Evolutionary conservation across 1,140 invertebrate species (phyloP), one percentile per base, ranked within the genome.

Genomic region (Drosophila nebulosa): DNA sequence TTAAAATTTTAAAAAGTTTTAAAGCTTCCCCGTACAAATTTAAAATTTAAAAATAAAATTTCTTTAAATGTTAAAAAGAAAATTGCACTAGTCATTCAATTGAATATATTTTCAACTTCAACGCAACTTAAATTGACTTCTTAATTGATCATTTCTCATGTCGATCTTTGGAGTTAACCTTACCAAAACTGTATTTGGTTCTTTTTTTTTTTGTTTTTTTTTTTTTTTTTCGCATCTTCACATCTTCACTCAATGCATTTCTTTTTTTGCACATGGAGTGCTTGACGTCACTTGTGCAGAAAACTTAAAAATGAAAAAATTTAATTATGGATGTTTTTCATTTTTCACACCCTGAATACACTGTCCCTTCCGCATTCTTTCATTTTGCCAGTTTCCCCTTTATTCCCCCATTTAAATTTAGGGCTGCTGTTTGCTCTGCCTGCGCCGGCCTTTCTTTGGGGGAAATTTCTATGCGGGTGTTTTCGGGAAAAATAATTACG

Each of bases 281-380:
- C 78, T 21, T 88, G 84, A 88, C 83, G 83, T 88, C 83, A 83
- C 83, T 89, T 88, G 84, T 64, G 73, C 83, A 88, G 83, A 86
- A 72, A 88, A 70, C 83, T 88, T 83, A 78, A 86, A 88, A 86
- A 86, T 88, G 83, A 86, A 88, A 83, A 88, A 79, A 88, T 88
- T 88, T 83, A 78, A 88, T 88, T 88, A 88, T 88, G 59, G 83
- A 88, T 88, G 83, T 84, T 88, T 83, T 83, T 66, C 72, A 88
- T 89, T 88, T 88, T 88, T 86, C 83, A 86, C 83, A 83, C 83
- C 81, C 76, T n/a, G n/a, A 62, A 60, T 60, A 30, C 67, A 18
- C 42, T 36, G 24, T 14, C 53, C n/a, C 24, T 53, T 9, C 10
- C 27, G 16, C 4, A 14, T 18, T 9, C 16, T 3, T 18, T 18